Evolutionary conservation across 2,797 vertebrate species (phyloP), one percentile per base, ranked within the genome.

Genomic region (Linurgus olivaceus): DNA sequence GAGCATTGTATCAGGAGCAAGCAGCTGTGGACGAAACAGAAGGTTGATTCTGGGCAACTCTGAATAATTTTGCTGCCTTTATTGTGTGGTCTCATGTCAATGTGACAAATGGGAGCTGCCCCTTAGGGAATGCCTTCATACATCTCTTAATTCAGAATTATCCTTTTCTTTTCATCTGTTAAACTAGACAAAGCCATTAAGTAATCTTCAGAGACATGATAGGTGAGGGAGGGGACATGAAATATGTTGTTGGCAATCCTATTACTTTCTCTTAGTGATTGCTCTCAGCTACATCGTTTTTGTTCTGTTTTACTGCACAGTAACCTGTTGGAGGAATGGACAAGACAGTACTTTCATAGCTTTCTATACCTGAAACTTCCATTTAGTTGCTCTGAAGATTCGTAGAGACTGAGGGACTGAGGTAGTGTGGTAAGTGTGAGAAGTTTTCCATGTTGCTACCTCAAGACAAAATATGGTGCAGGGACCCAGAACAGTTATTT

Each of bases 51-150:
- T 79, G 93, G 94, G 92, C 93, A 97, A 93, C 83, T 90, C 74
- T 79, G 90, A 63, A 62, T 86, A 35, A 77, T 96, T 92, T 66
- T 93, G 93, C 92, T 95, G 93, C 96, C 96, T 98, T 97, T 96
- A 88, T 90, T 97, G 70, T 94, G 33, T 94, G 91, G 85, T 91
- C 77, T 97, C 73, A 95, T 92, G 90, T 93, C 94, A 91, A 11
- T 93, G 91, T 92, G 94, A 75, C 73, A 92, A 72, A 68, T 78
- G 86, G 91, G 31, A 87, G 90, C 79, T 91, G 66, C 72, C 86
- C 82, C 82, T 74, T 89, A 85, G 74, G 81, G 90, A 96, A 97
- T 93, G 95, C 94, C 95, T 97, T 96, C 93, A 88, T 91, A 93
- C 84, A 91, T 90, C 78, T 94, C 62, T 76, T 93, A 91, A 94